Base-by-base conservation (phyloP, 92 coral and sea anemone species). In the Isaurus tuberculatus region DNA sequence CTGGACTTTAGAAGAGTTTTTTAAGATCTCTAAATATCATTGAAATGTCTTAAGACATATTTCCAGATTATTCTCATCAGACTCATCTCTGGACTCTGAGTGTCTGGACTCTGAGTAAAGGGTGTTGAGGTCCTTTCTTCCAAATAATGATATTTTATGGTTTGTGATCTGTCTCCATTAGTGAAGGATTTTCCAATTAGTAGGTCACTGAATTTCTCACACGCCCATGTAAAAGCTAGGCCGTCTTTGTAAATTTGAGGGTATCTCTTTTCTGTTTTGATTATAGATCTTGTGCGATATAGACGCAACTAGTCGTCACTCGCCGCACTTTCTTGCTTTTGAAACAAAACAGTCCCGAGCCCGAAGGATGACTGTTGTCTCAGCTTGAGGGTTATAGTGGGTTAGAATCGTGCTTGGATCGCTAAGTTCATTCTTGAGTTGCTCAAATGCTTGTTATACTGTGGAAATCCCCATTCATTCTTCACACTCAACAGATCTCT, bases 201-300 rank as follows among this genome's bases (percentile, higher is more conserved):
- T 57, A 17, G 64, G 8, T 57, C 64, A 79, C 88, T 48, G 57
- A 75, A 88, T 40, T 53, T 48, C 32, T 88, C 79, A 58, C 91
- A 83, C 22, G 70, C 87, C 79, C 71, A 88, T 29, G 88, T 88
- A 3, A 88, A 72, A 15, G 91, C 85, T 2, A 88, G 42, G 40
- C 85, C 72, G 58, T 83, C 91, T 80, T 88, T 88, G 51, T 88
- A 80, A 51, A 77, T 84, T 70, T 88, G 88, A 17, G 84, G 75
- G 37, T 88, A 88, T 68, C 58, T 88, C 5, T 80, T 48, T 44
- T 88, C 91, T 0, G 88, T 77, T 15, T 80, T 72, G 22, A 88
- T 60, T 88, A 88, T 82, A 32, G 87, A 69, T 74, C 88, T 73
- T 51, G 68, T 73, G 13, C 25, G 57, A 63, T 22, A 73, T 43